A percentile compares a stretch with the other conserved stretches of the same genome.
Conservation (phyloP, 2,888 invertebrate species). For the Netelia melanura region DNA sequence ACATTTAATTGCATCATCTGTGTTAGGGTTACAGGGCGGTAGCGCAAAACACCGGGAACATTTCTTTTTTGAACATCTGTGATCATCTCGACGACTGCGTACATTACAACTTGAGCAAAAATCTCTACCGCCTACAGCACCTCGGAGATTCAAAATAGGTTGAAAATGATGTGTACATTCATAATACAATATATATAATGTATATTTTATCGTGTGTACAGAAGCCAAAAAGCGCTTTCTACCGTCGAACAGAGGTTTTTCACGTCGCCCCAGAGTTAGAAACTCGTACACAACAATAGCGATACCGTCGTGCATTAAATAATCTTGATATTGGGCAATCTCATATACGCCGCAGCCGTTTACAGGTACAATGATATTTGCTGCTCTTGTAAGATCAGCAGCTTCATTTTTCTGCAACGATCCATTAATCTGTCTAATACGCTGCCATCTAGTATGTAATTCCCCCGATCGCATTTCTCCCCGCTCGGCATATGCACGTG, state of each 20-base stretch:
- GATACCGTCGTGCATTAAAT: conserved; percentile 55
- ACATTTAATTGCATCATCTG: background rate
- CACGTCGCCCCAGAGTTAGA: background rate
- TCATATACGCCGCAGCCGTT: background rate
- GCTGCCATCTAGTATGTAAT: conserved; percentile 8
- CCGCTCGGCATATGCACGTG: conserved; percentile 12
- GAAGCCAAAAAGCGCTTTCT: background rate
- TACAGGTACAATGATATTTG: background rate
- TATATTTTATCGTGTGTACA: background rate
- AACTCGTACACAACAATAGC: conserved; percentile 33
- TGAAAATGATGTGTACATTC: conserved; percentile 36
- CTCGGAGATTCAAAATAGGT: conserved; percentile 27
- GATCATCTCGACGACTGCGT: background rate
- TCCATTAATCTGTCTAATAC: conserved; percentile 14
- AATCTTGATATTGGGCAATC: conserved; percentile 4
- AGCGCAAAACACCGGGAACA: background rate
- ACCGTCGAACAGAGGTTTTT: conserved; percentile 17
- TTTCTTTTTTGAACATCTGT: conserved; percentile 8
- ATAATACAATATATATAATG: conserved; percentile 35
- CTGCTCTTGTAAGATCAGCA: background rate
- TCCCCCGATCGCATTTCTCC: conserved; percentile 27
- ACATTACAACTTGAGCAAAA: conserved; percentile 27
- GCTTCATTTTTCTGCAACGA: background rate
- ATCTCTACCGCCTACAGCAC: conserved; percentile 9
- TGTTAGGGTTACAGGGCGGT: background rate